A percentile compares a stretch with the other conserved stretches of the same genome.
Evolutionary conservation across 2,888 invertebrate genomes (phyloP).

Genomic region (Dryococelus australis): DNA sequence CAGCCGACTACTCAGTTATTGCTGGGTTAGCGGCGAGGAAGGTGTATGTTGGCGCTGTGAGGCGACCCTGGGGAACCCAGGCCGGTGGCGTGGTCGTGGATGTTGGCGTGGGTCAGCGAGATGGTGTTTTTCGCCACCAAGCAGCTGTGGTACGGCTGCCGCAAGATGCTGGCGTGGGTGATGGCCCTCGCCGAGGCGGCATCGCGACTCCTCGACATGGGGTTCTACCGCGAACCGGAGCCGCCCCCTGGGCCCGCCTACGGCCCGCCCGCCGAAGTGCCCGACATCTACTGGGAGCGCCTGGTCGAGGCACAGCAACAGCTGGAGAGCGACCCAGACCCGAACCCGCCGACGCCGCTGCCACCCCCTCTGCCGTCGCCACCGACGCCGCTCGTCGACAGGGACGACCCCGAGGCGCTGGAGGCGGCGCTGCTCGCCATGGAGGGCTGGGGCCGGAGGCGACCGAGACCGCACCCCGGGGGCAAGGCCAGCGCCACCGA

Average conservation of each 20-base stretch:
- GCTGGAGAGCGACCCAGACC: not conserved
- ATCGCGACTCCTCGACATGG: not conserved
- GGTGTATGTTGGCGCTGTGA: no score
- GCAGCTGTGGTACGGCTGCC: not conserved
- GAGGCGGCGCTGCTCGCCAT: slow-evolving; percentile 9
- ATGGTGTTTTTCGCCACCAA: not conserved
- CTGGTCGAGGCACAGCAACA: not conserved
- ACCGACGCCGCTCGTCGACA: not conserved
- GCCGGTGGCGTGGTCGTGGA: no score
- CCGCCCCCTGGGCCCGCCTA: not conserved
- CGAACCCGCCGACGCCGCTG: not conserved
- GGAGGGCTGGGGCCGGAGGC: not conserved
- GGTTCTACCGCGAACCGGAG: not conserved
- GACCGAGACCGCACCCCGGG: not conserved
- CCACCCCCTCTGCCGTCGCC: not conserved
- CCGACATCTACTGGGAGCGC: not conserved
- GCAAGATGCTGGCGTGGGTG: not conserved
- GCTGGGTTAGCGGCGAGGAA: no score
- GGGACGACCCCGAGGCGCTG: not conserved
- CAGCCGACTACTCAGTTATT: no score
- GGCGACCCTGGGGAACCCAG: no score
- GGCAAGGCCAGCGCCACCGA: not conserved
- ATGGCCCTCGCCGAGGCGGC: not conserved
- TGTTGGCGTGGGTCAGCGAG: not conserved
- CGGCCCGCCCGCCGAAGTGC: slow-evolving; percentile 3